Conservation (phyloP, 2,113 vertebrate species). For the Salvelinus sp. region DNA sequence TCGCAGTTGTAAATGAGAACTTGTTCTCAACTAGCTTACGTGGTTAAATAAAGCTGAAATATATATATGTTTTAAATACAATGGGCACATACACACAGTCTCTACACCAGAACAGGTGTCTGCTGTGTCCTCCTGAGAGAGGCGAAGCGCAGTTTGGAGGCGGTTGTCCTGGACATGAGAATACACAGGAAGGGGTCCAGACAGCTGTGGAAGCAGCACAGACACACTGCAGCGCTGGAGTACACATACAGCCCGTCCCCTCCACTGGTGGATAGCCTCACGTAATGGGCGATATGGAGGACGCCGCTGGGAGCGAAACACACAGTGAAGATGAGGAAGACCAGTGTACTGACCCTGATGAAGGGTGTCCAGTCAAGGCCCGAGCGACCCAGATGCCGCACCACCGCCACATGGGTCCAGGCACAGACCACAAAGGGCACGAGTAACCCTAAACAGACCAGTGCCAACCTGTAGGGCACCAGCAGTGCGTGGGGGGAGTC, state of each 20-base stretch:
- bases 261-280: conserved; percentile 70
- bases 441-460: conserved; percentile 80
- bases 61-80: too few species aligned
- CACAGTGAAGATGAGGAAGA: conserved; percentile 84
- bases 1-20: too few species aligned
- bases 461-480: conserved; percentile 79
- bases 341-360: conserved; percentile 79
- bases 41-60: too few species aligned
- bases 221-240: conserved; percentile 82
- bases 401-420: conserved; percentile 82
- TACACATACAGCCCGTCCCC: conserved; percentile 79
- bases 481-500: conserved; percentile 46
- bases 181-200: conserved; percentile 90
- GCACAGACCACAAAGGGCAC: conserved; percentile 78
- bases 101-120: conserved; percentile 39
- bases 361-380: conserved; percentile 79
- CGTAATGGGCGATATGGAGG: conserved; percentile 82
- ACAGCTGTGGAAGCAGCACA: conserved; percentile 90
- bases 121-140: conserved; percentile 36
- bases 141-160: conserved; percentile 61
- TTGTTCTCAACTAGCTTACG: too few species aligned
- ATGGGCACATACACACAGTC: not conserved
- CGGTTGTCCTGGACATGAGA: conserved; percentile 76
- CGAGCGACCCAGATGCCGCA: conserved; percentile 74
- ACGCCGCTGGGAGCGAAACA: conserved; percentile 86